These are phyloP conservation scores for Crocuta crocuta DNA, from an alignment of 2,113 vertebrate species.

Conservation along the genomic window DNA sequence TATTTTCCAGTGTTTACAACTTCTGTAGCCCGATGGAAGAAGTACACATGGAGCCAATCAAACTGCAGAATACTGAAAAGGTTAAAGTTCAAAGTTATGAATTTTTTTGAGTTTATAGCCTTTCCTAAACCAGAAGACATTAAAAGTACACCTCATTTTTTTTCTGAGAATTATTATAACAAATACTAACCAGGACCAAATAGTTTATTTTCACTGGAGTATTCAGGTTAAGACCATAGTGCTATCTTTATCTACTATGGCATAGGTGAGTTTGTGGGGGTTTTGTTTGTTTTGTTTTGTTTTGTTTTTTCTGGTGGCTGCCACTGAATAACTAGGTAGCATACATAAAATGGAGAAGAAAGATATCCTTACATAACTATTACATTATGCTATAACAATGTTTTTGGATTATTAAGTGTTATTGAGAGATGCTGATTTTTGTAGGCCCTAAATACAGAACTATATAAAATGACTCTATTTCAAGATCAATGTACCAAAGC, in stretches of 20 bases:
- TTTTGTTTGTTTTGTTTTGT: neutral
- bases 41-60: conserved; percentile 77
- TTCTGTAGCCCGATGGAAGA: conserved; percentile 75
- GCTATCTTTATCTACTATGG: conserved; percentile 22
- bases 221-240: conserved; percentile 45
- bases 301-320: neutral
- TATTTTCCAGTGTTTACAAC: conserved; percentile 79
- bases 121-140: conserved; percentile 71
- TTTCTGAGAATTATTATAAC: conserved; percentile 61
- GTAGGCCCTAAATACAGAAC: neutral
- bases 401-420: neutral
- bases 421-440: conserved; percentile 5
- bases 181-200: conserved; percentile 68
- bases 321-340: neutral
- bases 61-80: conserved; percentile 82
- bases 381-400: neutral
- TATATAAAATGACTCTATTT: conserved; percentile 23
- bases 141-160: conserved; percentile 74
- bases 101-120: conserved; percentile 77
- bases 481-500: conserved; percentile 10
- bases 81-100: conserved; percentile 81
- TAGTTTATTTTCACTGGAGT: conserved; percentile 41
- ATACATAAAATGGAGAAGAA: neutral
- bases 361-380: neutral
- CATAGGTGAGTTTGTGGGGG: neutral